Evolutionary conservation across 2,797 vertebrate species (phyloP).

Genomic region (Xenops minutus): DNA sequence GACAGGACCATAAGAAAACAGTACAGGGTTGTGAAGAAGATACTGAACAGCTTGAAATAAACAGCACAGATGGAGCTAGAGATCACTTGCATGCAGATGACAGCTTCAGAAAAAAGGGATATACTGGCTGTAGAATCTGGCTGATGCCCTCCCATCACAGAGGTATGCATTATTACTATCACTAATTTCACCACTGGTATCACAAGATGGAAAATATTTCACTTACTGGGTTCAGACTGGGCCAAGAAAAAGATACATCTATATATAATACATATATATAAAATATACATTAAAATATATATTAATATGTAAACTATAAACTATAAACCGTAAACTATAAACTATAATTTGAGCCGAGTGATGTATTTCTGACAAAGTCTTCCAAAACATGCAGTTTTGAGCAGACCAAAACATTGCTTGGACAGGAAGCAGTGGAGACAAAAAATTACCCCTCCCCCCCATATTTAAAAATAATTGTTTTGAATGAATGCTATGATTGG

Average conservation of each 20-base stretch:
- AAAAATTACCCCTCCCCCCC: too few species aligned
- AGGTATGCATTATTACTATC: neutral
- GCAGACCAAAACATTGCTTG: neutral
- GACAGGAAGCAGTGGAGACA: too few species aligned
- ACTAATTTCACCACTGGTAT: neutral
- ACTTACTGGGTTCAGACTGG: neutral
- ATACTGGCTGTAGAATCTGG: neutral
- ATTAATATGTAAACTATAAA: neutral
- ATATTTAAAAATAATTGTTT: neutral
- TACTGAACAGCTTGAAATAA: neutral
- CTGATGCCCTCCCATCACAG: neutral
- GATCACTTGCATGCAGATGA: neutral
- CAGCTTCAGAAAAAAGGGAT: neutral
- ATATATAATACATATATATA: too few species aligned
- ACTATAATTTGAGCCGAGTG: neutral
- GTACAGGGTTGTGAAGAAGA: neutral
- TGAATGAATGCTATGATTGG: neutral
- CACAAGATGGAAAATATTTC: neutral
- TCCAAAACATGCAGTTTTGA: neutral
- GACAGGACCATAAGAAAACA: neutral
- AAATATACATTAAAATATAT: too few species aligned
- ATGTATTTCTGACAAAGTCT: neutral
- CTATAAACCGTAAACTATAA: too few species aligned
- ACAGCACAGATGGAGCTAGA: neutral
- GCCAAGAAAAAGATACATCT: neutral